A percentile compares a stretch with the other conserved stretches of the same genome.
These are phyloP conservation scores for Aurelia aurita complex sp. Pacific DNA, from an alignment of 30 jellyfish, hydroid and myxozoan genomes.

Conservation along the genomic window DNA sequence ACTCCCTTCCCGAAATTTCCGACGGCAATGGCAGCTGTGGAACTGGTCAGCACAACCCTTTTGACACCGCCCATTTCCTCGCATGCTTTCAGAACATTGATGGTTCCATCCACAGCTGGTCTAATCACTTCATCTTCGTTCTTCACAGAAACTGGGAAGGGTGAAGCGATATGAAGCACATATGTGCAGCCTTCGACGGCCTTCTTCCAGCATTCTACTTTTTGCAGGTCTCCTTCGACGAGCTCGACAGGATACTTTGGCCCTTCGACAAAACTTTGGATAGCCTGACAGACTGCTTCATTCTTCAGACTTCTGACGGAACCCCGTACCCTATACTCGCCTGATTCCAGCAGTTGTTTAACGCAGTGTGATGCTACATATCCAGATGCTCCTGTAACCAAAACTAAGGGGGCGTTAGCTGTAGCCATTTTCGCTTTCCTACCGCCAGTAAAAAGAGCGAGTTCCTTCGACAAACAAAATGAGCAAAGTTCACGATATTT, in stretches of 20 bases:
- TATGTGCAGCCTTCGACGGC: slow-evolving; percentile 66
- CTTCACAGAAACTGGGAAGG: slow-evolving; percentile 34
- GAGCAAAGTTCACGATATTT: no score
- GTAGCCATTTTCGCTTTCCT: slow-evolving; percentile 28
- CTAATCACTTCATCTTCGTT: slow-evolving; percentile 46
- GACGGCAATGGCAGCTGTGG: slow-evolving; percentile 36
- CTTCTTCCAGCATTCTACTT: slow-evolving; percentile 47
- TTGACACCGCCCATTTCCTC: slow-evolving; percentile 61
- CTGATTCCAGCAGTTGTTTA: slow-evolving; percentile 41
- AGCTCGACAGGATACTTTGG: slow-evolving; percentile 50
- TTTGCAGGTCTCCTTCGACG: slow-evolving; percentile 54
- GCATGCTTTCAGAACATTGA: slow-evolving; percentile 58
- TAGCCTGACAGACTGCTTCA: slow-evolving; percentile 38
- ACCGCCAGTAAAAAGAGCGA: not conserved
- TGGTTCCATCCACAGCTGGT: slow-evolving; percentile 66
- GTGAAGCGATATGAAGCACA: slow-evolving; percentile 60
- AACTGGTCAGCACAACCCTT: slow-evolving; percentile 62
- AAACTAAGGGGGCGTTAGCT: slow-evolving; percentile 56
- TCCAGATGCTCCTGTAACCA: slow-evolving; percentile 67
- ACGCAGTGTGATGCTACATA: slow-evolving; percentile 52
- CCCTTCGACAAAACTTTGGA: slow-evolving; percentile 14
- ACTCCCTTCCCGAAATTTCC: slow-evolving; percentile 35
- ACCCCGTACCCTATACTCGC: slow-evolving; percentile 44
- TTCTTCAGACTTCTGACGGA: slow-evolving; percentile 56
- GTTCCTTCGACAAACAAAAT: no score